Evolutionary conservation across 2,797 vertebrate species (phyloP), one percentile per base, ranked within the genome.

Genomic region (Threskiornis aethiopicus): DNA sequence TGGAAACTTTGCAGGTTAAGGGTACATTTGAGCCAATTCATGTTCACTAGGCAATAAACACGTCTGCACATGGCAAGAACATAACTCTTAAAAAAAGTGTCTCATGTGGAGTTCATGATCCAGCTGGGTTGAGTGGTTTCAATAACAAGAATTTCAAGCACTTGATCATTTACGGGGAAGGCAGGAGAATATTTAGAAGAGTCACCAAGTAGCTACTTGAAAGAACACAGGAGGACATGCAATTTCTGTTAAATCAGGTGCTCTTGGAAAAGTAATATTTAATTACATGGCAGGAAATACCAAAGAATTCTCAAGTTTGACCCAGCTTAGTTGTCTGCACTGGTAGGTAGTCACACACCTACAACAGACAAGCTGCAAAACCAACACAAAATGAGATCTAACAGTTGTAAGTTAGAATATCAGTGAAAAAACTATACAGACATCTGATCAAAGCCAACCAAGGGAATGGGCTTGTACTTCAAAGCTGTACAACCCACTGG

Each of bases 361-460:
- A 96, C 65, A 85, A 83, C 78, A 85, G 61, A 89, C 66, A 85
- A 78, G 84, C 81, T 96, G 87, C 64, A 94, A 96, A 97, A 93
- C 67, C 96, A 96, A 95, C 91, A 96, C 65, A 88, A 58, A 96
- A 81, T 47, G 76, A 95, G 78, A 92, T 85, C 90, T 89, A 92
- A 89, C 66, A 72, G 61, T 61, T 75, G 4, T 44, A 84, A 93
- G 31, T 81, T 41, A 87, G 78, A 85, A 0, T 77, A 94, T 75
- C 84, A 78, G 79, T 54, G 84, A 87, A 76, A 91, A 95, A 95
- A 47, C 76, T 78, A 41, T 21, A 73, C 61, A 94, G 67, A 75
- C 84, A 92, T 78, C 90, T 87, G 90, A 89, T 94, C 93, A 95
- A 93, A 97, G 94, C 86, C 90, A 87, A 72, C 59, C 94, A 92